Base-by-base conservation (phyloP, 92 coral and sea anemone species). In the Siderastrea siderea region DNA sequence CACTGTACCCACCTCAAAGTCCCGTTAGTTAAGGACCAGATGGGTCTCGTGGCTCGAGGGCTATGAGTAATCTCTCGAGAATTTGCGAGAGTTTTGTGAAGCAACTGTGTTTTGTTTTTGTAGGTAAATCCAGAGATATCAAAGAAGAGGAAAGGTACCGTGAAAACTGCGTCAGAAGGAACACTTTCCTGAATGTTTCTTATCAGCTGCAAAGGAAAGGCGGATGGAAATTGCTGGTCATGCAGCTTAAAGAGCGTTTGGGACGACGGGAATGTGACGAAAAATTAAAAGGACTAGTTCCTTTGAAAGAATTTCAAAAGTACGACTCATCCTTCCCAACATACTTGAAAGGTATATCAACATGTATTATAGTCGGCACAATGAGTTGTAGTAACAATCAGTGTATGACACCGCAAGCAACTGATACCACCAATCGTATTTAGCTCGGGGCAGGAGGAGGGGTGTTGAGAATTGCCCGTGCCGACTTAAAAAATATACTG, bases 221-320 rank as follows among this genome's bases (percentile, higher is more conserved):
- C 9, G 93, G 95, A 16, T 92, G 95, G 95, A 75, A 48, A 19
- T 47, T 84, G 49, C 65, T 92, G 44, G 93, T 89, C 2, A 71
- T 73, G 57, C 91, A 92, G 48, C 75, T 77, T 5, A 84, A 76
- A 17, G 83, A 85, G 63, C 90, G 95, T 52, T 85, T 90, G 80
- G 78, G 77, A 60, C 82, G 91, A 5, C 92, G 86, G 68, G 88
- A 68, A 6, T 66, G 53, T 16, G 86, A 68, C 4, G 75, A 81
- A 47, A 38, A 61, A 6, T 5, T 62, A 6, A 85, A 81, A 71
- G 72, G 85, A 14, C 51, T 59, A 1, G 75, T 86, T 44, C 88
- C 95, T 6, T 70, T 91, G 19, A 77, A 74, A 77, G 93, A 92
- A 59, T 92, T 89, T 59, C 93, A 92, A 71, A 92, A 85, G 70